These are phyloP conservation scores for Dichetophora obliterata DNA, from an alignment of 2,888 invertebrate species.

Conservation along the genomic window DNA sequence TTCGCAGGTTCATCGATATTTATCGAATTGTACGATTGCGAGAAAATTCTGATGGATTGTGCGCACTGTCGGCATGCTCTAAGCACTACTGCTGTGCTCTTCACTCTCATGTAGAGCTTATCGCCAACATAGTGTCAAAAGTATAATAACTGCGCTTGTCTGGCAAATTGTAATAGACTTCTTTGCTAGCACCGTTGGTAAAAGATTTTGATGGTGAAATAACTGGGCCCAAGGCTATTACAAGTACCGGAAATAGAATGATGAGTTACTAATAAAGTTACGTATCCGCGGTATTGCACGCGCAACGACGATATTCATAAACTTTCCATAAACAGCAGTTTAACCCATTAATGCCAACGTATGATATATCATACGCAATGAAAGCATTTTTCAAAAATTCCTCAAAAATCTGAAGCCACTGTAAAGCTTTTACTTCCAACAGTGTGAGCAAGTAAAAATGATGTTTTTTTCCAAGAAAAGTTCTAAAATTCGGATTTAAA, in stretches of 20 bases:
- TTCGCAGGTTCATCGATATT: constrained; percentile 29
- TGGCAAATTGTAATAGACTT: constrained; percentile 11
- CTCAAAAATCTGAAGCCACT: too few species aligned
- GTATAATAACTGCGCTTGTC: neutral
- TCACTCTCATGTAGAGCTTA: neutral
- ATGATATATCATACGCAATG: too few species aligned
- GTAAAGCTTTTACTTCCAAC: too few species aligned
- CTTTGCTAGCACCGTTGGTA: neutral
- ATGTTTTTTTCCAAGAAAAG: too few species aligned
- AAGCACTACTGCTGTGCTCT: neutral
- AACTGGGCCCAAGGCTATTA: neutral
- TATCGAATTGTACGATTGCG: constrained; percentile 35
- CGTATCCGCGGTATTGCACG: too few species aligned
- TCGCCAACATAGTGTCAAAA: neutral
- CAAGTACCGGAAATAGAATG: neutral
- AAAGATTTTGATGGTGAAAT: constrained; percentile 20
- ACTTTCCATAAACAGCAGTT: too few species aligned
- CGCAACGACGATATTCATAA: too few species aligned
- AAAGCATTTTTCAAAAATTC: too few species aligned
- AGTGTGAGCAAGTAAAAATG: too few species aligned
- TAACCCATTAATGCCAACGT: too few species aligned
- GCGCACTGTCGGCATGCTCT: neutral
- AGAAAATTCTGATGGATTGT: constrained; percentile 35
- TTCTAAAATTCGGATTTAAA: too few species aligned
- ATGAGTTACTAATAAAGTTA: too few species aligned